Conservation (phyloP, 2,797 vertebrate genomes). For the Kryptopterus vitreolus region DNA sequence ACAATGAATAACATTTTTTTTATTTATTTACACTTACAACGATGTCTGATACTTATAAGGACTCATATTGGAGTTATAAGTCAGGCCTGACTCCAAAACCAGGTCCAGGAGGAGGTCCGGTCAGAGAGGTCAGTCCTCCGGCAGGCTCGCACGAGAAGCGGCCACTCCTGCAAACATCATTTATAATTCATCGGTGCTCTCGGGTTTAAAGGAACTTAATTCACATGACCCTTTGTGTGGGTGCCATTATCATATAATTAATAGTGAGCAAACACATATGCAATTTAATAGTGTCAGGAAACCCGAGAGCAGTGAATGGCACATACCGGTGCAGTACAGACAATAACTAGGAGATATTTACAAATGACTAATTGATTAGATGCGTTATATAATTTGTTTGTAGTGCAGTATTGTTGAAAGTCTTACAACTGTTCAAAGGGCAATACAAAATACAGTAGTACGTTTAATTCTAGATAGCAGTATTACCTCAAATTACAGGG, state of each 20-base stretch:
- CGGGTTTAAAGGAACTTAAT: not conserved
- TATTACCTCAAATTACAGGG: not conserved
- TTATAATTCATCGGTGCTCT: constrained; percentile 20
- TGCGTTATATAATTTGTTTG: not conserved
- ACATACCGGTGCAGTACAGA: not conserved
- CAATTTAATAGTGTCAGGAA: not conserved
- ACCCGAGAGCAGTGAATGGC: not conserved
- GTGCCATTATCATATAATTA: constrained; percentile 9
- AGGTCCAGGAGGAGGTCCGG: constrained; percentile 88
- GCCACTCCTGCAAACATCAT: constrained; percentile 73
- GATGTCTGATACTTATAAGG: constrained; percentile 54
- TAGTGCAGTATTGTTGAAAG: not conserved
- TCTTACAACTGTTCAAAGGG: not conserved
- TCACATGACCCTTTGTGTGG: not conserved
- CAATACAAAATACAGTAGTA: not conserved
- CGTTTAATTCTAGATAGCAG: not conserved
- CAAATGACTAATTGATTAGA: not conserved
- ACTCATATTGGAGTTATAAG: constrained; percentile 71
- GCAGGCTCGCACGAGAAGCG: constrained; percentile 98
- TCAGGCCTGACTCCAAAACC: constrained; percentile 90
- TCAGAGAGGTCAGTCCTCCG: constrained; percentile 90
- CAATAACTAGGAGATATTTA: not conserved
- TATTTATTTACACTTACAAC: constrained; percentile 59
- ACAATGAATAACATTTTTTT: constrained; percentile 49
- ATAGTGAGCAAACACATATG: not conserved